Percentiles rank a stretch among this genome's conserved stretches.
Evolutionary conservation across 1,140 invertebrate species (phyloP).

Genomic region (Streblospio benedicti): DNA sequence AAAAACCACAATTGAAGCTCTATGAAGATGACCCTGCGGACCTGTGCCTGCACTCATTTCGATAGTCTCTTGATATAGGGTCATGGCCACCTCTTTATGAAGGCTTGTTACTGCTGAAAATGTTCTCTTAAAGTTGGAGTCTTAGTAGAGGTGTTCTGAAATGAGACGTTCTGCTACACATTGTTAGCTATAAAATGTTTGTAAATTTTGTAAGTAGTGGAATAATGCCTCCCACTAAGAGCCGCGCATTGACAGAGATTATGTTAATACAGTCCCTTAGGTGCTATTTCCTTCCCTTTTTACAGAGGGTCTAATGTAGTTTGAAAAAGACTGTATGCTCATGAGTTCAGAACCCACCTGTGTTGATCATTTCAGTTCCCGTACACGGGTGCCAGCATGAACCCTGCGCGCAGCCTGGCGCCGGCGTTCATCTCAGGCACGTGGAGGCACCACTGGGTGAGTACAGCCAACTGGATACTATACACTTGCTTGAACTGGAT

Average conservation of each 20-base stretch:
- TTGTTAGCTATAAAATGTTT: too few species aligned
- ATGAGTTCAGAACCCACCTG: neutral
- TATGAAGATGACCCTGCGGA: neutral
- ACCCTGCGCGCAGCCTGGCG: slow-evolving; percentile 9
- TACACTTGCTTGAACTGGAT: too few species aligned
- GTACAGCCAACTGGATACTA: too few species aligned
- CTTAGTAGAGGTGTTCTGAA: too few species aligned
- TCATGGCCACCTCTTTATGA: neutral
- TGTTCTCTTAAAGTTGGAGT: too few species aligned
- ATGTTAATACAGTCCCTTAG: neutral
- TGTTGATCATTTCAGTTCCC: slow-evolving; percentile 1
- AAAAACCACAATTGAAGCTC: too few species aligned
- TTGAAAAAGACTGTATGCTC: neutral
- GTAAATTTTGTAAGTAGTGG: too few species aligned
- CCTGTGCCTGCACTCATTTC: neutral
- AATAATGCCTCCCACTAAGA: too few species aligned
- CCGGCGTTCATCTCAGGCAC: slow-evolving; percentile 6
- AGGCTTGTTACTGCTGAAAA: too few species aligned
- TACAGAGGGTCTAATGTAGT: neutral
- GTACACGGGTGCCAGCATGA: slow-evolving; percentile 8
- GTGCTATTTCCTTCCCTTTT: neutral
- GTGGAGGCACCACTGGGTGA: slow-evolving; percentile 27
- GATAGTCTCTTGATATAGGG: neutral
- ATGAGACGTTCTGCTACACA: too few species aligned
- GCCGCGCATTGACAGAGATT: neutral